phyloP scores from a whole-genome alignment of 2,113 vertebrate species.

The Monarcha castaneiventris region DNA sequence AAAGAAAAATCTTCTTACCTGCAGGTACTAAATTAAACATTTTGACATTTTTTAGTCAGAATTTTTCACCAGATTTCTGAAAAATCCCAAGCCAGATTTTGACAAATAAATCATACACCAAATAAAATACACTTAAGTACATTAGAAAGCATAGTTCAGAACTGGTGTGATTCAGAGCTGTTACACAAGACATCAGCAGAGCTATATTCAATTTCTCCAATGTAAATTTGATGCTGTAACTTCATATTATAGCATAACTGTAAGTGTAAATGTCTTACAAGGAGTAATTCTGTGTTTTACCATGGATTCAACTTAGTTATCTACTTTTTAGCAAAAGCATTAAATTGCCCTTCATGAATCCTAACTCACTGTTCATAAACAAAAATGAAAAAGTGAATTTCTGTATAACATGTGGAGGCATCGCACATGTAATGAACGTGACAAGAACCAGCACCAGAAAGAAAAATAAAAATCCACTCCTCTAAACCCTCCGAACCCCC shows the following conservation, averaged over 20 bases:
- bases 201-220: background rate
- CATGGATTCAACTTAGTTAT: background rate
- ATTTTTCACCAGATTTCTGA: background rate
- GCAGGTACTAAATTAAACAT: background rate
- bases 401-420: background rate
- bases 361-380: background rate
- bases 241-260: background rate
- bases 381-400: background rate
- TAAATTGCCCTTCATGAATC: background rate
- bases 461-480: background rate
- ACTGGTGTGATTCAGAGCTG: background rate
- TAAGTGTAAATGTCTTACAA: background rate
- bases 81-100: background rate
- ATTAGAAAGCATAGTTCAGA: background rate
- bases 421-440: background rate
- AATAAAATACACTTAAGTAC: background rate
- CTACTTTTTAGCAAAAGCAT: background rate
- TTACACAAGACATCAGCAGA: background rate
- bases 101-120: background rate
- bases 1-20: background rate
- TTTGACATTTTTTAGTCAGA: background rate
- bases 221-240: background rate
- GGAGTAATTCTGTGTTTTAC: background rate
- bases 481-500: fast-evolving
- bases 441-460: background rate